These are phyloP conservation scores for Ormyrus thymus DNA, from an alignment of 2,888 invertebrate genomes.

Conservation along the genomic window DNA sequence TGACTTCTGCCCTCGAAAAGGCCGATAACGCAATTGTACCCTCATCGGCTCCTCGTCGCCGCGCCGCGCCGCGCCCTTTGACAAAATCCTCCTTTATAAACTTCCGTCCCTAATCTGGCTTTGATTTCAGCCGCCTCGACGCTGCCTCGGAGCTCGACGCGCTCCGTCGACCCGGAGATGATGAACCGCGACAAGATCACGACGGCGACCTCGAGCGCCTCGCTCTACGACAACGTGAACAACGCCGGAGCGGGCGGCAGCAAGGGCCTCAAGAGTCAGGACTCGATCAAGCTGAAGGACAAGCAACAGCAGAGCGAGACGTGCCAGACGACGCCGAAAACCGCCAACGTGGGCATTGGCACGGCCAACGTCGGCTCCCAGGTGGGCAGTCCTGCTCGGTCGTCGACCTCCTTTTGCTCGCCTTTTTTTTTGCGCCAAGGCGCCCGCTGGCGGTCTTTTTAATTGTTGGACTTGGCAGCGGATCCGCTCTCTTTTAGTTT, in stretches of 20 bases:
- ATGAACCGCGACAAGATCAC: conserved; percentile 82
- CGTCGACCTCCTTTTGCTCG: background rate
- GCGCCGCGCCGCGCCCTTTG: no score
- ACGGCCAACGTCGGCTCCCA: conserved; percentile 77
- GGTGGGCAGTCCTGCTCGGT: conserved; percentile 64
- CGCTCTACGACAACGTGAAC: conserved; percentile 89
- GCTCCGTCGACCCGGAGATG: conserved; percentile 82
- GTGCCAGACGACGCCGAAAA: conserved; percentile 73
- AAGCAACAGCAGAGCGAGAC: conserved; percentile 75
- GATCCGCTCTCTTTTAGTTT: no score
- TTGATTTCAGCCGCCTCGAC: conserved; percentile 82
- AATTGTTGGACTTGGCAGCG: background rate
- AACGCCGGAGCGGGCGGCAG: conserved; percentile 58
- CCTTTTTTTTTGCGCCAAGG: background rate
- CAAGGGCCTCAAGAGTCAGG: conserved; percentile 59
- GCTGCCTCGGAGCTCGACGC: conserved; percentile 85
- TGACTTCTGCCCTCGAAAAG: no score
- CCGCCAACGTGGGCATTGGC: conserved; percentile 70
- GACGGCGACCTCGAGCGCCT: conserved; percentile 91
- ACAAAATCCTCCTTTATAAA: no score
- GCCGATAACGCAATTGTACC: no score
- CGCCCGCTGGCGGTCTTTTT: background rate
- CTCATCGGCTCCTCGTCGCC: no score
- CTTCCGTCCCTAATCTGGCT: no score
- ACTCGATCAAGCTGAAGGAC: conserved; percentile 74